Evolutionary conservation across 2,797 vertebrate species (phyloP).

Genomic region (Sandelia bainsii): DNA sequence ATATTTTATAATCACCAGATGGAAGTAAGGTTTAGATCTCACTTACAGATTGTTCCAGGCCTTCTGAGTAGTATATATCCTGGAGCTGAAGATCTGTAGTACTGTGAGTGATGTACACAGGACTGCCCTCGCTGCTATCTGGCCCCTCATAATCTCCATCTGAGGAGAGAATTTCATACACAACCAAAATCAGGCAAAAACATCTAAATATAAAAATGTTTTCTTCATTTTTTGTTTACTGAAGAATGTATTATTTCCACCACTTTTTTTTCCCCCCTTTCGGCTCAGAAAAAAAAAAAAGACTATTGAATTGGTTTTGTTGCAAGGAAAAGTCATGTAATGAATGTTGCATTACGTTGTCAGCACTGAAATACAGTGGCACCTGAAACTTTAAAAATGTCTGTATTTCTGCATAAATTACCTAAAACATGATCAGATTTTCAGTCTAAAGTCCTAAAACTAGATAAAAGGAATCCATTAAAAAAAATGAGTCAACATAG

Average conservation of each 20-base stretch:
- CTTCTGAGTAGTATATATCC: conserved; percentile 63
- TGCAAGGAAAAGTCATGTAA: too few relatives aligned
- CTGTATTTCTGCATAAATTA: too few relatives aligned
- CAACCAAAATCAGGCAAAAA: not conserved
- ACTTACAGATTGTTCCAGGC: conserved; percentile 80
- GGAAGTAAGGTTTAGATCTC: not conserved
- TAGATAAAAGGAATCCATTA: too few relatives aligned
- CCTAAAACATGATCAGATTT: too few relatives aligned
- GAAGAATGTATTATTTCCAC: not conserved
- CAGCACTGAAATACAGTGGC: too few relatives aligned
- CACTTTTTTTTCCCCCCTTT: not conserved
- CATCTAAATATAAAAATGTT: too few relatives aligned
- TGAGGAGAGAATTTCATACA: conserved; percentile 35
- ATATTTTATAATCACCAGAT: not conserved
- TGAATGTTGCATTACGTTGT: too few relatives aligned
- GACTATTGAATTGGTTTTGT: too few relatives aligned
- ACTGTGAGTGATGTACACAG: conserved; percentile 59
- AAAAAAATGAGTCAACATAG: too few relatives aligned
- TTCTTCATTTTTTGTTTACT: not conserved
- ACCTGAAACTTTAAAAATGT: too few relatives aligned
- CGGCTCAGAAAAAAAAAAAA: too few relatives aligned
- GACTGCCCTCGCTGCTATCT: conserved; percentile 55
- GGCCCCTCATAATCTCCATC: conserved; percentile 76
- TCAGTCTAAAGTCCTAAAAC: too few relatives aligned
- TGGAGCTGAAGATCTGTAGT: conserved; percentile 67